Conservation (phyloP, 2,797 vertebrate genomes). For the Melanogrammus aeglefinus region DNA sequence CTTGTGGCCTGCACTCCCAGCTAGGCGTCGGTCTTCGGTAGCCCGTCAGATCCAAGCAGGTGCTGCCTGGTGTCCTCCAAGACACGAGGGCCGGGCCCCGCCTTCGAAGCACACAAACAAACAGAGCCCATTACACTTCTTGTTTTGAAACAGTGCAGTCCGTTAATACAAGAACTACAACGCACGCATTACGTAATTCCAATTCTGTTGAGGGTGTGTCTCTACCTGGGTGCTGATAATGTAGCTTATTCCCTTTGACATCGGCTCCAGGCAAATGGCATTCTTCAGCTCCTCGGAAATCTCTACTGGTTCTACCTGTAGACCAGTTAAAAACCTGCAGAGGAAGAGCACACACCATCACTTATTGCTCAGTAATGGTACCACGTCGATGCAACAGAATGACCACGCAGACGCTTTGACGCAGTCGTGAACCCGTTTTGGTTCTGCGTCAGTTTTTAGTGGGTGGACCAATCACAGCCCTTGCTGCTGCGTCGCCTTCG, state of each 20-base stretch:
- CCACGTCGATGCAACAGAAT: too few relatives aligned
- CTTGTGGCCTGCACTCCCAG: neutral
- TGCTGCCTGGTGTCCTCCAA: constrained; percentile 74
- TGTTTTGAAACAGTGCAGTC: neutral
- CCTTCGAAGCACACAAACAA: constrained; percentile 65
- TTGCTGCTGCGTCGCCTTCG: too few relatives aligned
- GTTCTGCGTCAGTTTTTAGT: too few relatives aligned
- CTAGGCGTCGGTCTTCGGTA: constrained; percentile 68
- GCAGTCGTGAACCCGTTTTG: too few relatives aligned
- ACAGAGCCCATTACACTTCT: neutral
- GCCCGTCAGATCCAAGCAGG: constrained; percentile 81
- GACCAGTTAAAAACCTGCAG: constrained; percentile 84
- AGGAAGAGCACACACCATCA: constrained; percentile 13
- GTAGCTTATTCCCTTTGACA: constrained; percentile 76
- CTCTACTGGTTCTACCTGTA: constrained; percentile 57
- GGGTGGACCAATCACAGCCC: too few relatives aligned
- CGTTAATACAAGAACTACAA: neutral
- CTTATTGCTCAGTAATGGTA: too few relatives aligned
- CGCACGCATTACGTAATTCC: neutral
- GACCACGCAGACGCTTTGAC: too few relatives aligned
- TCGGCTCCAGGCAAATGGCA: constrained; percentile 68
- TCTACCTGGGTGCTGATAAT: constrained; percentile 87
- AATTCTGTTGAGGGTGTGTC: neutral
- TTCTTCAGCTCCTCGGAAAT: constrained; percentile 75
- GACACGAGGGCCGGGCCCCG: constrained; percentile 84